phyloP scores from a whole-genome alignment of 1,140 invertebrate species.

The Campoletis sonorensis region DNA sequence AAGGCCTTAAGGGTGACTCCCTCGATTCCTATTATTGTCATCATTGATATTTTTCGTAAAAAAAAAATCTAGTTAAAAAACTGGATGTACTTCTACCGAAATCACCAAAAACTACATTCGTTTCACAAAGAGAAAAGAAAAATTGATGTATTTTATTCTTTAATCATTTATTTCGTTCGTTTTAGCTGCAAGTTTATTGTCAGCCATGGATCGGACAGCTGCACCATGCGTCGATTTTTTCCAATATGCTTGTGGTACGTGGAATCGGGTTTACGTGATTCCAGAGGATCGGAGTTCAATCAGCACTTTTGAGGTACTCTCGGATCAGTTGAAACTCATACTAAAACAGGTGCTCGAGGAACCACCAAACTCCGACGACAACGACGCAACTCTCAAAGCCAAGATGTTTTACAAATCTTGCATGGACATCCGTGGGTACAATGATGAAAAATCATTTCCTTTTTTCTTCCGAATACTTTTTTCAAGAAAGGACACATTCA shows the following conservation, averaged over 20 bases:
- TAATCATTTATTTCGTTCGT: too few relatives aligned
- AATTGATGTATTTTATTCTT: background rate
- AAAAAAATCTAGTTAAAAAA: too few relatives aligned
- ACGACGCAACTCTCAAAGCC: slow-evolving; percentile 86
- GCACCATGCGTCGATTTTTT: slow-evolving; percentile 94
- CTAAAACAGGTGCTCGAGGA: slow-evolving; percentile 88
- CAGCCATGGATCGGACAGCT: slow-evolving; percentile 88
- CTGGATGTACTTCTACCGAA: too few relatives aligned
- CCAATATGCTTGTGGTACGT: slow-evolving; percentile 92
- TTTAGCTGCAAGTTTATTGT: slow-evolving; percentile 88
- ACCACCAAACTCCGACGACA: slow-evolving; percentile 80
- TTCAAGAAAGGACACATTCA: background rate
- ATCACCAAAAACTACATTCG: too few relatives aligned
- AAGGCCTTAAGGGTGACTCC: too few relatives aligned
- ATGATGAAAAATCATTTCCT: slow-evolving; percentile 55
- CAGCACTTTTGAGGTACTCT: slow-evolving; percentile 92
- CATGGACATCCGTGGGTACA: slow-evolving; percentile 90
- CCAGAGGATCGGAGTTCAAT: slow-evolving; percentile 92
- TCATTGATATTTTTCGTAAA: background rate
- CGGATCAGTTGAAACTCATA: slow-evolving; percentile 90
- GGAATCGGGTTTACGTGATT: slow-evolving; percentile 93
- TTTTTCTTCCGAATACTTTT: background rate
- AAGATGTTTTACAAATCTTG: slow-evolving; percentile 92
- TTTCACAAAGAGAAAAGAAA: too few relatives aligned
- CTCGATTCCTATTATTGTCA: background rate